Evolutionary conservation across 2,113 vertebrate genomes (phyloP), one percentile per base, ranked within the genome.

Genomic region (Sturnira hondurensis): DNA sequence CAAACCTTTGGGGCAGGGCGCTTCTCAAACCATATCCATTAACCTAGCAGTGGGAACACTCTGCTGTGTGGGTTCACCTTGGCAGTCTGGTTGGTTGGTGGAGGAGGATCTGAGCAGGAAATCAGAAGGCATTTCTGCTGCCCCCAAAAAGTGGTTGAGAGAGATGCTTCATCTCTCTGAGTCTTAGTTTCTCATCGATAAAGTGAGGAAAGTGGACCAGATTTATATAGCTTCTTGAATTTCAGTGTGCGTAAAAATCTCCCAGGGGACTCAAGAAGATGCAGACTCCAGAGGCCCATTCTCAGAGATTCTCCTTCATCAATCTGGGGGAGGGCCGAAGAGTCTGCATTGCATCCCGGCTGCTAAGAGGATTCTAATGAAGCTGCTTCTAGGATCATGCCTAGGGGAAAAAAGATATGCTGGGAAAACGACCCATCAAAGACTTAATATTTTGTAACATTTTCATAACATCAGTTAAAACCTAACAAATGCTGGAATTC

Each of bases 171-270:
- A 50, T 74, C 24, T 84, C 26, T 65, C 4, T 92, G 26, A 65
- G 67, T 71, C 43, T 87, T 74, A 86, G 56, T 54, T 93, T 65
- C 82, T 70, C 6, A 9, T 47, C 58, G 89, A 76, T 80, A 94
- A 97, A 96, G 94, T 88, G 33, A 97, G 78, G 68, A 45, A 58
- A 88, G 84, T 86, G 7, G 15, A 9, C 24, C 70, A 43, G 3
- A 50, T 38, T n/a, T 76, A 0, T 76, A 0, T 50, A 61, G 33
- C 71, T 82, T 45, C 36, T 70, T 19, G 45, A 67, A 45, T 50
- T 43, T 65, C 45, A 89, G 20, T 63, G 3, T 52, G 10, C 3
- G 4, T 52, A 47, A 54, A n/a, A 94, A 71, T 86, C 28, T 61
- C 15, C 1, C 10, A 28, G 33, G 5, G 28, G 28, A 36, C n/a